These are phyloP conservation scores for Lepus europaeus DNA, from an alignment of 2,113 vertebrate species.

Conservation along the genomic window DNA sequence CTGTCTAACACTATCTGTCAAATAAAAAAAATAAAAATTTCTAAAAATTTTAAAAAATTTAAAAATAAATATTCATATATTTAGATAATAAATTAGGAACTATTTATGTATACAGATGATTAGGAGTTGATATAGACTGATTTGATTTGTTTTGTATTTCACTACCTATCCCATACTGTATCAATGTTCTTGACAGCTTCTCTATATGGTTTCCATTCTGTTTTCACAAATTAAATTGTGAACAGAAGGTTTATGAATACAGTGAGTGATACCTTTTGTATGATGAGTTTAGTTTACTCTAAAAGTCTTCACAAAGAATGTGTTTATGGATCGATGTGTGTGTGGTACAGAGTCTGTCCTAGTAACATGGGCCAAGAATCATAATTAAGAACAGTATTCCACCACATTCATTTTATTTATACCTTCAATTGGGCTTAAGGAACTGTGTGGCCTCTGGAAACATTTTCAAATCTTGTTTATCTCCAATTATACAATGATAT, in stretches of 20 bases:
- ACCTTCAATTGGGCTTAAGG: not conserved
- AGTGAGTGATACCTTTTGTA: not conserved
- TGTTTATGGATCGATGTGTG: not conserved
- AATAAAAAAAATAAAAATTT: no score
- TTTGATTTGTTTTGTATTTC: not conserved
- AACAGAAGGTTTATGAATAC: constrained; percentile 38
- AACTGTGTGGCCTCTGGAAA: constrained; percentile 48
- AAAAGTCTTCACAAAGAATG: constrained; percentile 44
- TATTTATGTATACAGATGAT: not conserved
- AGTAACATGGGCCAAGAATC: not conserved
- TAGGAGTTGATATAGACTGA: not conserved
- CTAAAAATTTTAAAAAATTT: no score
- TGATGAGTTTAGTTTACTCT: constrained; percentile 37
- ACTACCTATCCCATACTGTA: not conserved
- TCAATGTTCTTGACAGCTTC: not conserved
- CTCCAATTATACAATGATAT: constrained; percentile 42
- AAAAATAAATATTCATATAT: not conserved
- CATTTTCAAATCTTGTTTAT: constrained; percentile 50
- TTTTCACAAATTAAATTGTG: constrained; percentile 43
- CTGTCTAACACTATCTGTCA: no score
- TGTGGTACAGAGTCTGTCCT: not conserved
- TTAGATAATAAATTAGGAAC: not conserved
- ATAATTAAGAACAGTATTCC: constrained; percentile 48
- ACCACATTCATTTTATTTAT: constrained; percentile 21
- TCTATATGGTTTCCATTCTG: constrained; percentile 14